phyloP scores from a whole-genome alignment of 2,888 invertebrate genomes.

The Sympetrum striolatum region DNA sequence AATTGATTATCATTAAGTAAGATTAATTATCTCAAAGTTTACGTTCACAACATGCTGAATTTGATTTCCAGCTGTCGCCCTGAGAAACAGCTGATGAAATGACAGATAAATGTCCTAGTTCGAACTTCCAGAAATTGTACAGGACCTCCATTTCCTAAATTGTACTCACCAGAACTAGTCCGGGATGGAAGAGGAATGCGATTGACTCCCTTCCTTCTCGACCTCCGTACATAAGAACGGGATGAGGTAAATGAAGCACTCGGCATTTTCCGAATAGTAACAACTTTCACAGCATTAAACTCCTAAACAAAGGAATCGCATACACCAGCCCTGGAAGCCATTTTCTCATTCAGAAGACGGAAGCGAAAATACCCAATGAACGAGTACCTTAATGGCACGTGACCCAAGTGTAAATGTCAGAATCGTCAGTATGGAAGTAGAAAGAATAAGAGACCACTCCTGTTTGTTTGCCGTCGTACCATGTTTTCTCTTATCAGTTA shows the following conservation, averaged over 20 bases:
- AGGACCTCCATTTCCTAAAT: constrained; percentile 34
- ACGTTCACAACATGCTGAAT: background rate
- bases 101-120: background rate
- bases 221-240: constrained; percentile 89
- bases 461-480: constrained; percentile 72
- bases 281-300: constrained; percentile 55
- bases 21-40: background rate
- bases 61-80: background rate
- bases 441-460: constrained; percentile 56
- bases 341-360: constrained; percentile 72
- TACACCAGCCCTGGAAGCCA: constrained; percentile 79
- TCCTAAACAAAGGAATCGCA: constrained; percentile 83
- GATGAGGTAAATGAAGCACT: constrained; percentile 94
- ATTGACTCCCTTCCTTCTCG: constrained; percentile 89
- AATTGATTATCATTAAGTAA: background rate
- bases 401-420: constrained; percentile 52
- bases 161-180: constrained; percentile 78
- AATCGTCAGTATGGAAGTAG: constrained; percentile 57
- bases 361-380: constrained; percentile 52
- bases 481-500: constrained; percentile 77
- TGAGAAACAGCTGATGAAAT: background rate
- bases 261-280: constrained; percentile 76
- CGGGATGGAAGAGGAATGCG: constrained; percentile 82
- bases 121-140: constrained; percentile 27
- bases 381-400: constrained; percentile 49